phyloP scores from a whole-genome alignment of 2,797 vertebrate species.

The Cirrhinus molitorella region DNA sequence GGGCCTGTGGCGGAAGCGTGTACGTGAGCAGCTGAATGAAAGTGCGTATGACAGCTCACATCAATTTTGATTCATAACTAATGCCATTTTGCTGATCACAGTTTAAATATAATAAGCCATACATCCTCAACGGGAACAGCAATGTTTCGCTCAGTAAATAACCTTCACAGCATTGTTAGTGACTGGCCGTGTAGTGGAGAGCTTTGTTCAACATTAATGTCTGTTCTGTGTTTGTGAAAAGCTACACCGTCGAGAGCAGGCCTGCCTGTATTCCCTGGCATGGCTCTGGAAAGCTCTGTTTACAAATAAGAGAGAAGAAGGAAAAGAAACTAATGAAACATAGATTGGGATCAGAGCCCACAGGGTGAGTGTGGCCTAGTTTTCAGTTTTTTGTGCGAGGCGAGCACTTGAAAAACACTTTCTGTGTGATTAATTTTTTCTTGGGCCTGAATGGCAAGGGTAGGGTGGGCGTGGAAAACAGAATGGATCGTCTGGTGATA shows the following conservation, averaged over 20 bases:
- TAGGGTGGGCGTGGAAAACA: conserved; percentile 32
- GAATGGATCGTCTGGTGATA: neutral
- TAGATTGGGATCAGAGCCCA: conserved; percentile 79
- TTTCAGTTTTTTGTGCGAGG: conserved; percentile 67
- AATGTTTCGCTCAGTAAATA: conserved; percentile 37
- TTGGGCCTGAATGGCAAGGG: conserved; percentile 40
- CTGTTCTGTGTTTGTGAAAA: conserved; percentile 25
- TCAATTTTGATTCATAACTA: conserved; percentile 36
- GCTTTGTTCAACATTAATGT: conserved; percentile 17
- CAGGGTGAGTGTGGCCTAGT: conserved; percentile 77
- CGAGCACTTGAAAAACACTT: conserved; percentile 64
- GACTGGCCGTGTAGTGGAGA: neutral
- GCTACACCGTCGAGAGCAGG: conserved; percentile 45
- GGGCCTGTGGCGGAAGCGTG: conserved; percentile 27
- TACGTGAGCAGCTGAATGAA: conserved; percentile 2
- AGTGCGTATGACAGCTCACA: neutral
- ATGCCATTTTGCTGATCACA: conserved; percentile 38
- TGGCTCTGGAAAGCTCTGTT: conserved; percentile 60
- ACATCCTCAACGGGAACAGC: conserved; percentile 17
- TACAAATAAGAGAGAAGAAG: conserved; percentile 63
- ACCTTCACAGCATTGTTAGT: conserved; percentile 19
- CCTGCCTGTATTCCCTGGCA: conserved; percentile 57
- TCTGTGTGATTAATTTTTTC: conserved; percentile 39
- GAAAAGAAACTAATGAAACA: conserved; percentile 77
- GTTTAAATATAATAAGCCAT: neutral